Conservation (phyloP, 2,797 vertebrate species). For the Coregonus ussuriensis region DNA sequence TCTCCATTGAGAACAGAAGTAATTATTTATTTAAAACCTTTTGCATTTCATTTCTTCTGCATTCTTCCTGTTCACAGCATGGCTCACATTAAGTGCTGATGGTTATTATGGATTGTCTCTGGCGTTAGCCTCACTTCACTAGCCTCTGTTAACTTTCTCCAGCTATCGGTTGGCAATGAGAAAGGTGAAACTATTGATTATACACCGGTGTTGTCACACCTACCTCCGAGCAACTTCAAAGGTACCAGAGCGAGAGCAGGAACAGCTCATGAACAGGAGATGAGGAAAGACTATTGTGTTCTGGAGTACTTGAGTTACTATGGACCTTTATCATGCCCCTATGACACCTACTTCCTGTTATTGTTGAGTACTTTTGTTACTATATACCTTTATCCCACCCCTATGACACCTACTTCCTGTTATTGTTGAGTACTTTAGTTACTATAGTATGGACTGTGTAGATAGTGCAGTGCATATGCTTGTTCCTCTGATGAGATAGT, state of each 20-base stretch:
- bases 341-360: too few relatives aligned
- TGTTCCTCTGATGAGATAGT: not conserved
- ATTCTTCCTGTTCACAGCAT: slow-evolving; percentile 14
- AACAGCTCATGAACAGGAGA: too few relatives aligned
- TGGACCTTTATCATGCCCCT: too few relatives aligned
- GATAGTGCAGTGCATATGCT: not conserved
- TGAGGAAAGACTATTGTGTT: too few relatives aligned
- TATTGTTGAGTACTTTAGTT: too few relatives aligned
- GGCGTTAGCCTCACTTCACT: slow-evolving; percentile 37
- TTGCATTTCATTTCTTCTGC: slow-evolving; percentile 11
- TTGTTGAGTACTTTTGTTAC: too few relatives aligned
- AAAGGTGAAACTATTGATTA: slow-evolving; percentile 68
- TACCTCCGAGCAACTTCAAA: slow-evolving; percentile 22
- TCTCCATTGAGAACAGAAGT: slow-evolving; percentile 16
- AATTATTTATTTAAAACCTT: slow-evolving; percentile 35
- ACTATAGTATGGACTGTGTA: not conserved
- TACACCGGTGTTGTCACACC: slow-evolving; percentile 50
- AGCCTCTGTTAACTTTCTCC: slow-evolving; percentile 44
- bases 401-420: too few relatives aligned
- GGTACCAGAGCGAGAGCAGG: not conserved
- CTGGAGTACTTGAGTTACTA: too few relatives aligned
- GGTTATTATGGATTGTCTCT: slow-evolving; percentile 39
- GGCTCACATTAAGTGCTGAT: slow-evolving; percentile 35
- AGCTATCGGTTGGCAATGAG: slow-evolving; percentile 61
- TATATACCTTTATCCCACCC: too few relatives aligned